These are phyloP conservation scores for Galagoides demidoff DNA, from an alignment of 2,797 vertebrate genomes.

Conservation along the genomic window DNA sequence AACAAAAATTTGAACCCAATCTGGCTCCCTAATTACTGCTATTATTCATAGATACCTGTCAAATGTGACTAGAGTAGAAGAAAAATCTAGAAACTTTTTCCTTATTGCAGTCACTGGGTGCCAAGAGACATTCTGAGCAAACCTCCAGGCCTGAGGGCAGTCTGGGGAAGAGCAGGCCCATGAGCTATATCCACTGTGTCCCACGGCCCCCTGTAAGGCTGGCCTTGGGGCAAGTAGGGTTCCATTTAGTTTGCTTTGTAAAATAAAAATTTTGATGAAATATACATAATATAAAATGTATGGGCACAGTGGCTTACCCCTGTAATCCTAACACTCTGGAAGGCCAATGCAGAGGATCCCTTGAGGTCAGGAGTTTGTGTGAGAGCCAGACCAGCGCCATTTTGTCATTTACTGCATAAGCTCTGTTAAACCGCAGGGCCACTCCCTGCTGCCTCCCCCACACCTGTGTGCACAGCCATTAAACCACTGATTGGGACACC, in stretches of 20 bases:
- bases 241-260: not conserved
- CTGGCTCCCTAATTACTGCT: not conserved
- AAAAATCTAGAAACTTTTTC: too few species aligned
- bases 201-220: not conserved
- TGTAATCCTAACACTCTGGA: too few species aligned
- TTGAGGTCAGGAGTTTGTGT: too few species aligned
- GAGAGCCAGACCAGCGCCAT: too few species aligned
- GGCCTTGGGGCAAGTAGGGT: not conserved
- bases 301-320: too few species aligned
- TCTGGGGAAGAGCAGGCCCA: not conserved
- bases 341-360: too few species aligned
- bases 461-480: too few species aligned
- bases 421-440: too few species aligned
- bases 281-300: not conserved
- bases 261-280: not conserved
- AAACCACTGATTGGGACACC: too few species aligned
- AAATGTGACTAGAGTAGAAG: not conserved
- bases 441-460: too few species aligned
- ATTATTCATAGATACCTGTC: not conserved
- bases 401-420: too few species aligned
- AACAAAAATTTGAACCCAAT: not conserved
- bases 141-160: not conserved
- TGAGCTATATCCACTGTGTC: not conserved
- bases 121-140: not conserved
- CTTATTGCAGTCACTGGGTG: not conserved